phyloP scores from a whole-genome alignment of 2,797 vertebrate genomes.

The Australoheros facetus region DNA sequence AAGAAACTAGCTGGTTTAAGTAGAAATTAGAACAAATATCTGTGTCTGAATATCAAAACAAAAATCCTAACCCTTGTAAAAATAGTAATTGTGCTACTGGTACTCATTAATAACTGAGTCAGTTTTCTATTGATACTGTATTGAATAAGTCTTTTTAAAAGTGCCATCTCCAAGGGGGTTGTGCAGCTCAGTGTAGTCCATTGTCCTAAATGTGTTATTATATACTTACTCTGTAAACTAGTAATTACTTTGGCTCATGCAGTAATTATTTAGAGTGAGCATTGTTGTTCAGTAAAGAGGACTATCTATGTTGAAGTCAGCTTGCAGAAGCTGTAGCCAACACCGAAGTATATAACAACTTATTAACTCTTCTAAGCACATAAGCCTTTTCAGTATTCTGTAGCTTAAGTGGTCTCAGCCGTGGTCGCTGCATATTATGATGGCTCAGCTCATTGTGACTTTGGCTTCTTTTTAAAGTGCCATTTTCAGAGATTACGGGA shows the following conservation, averaged over 20 bases:
- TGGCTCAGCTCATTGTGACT: constrained; percentile 61
- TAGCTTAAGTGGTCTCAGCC: constrained; percentile 72
- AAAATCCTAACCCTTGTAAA: neutral
- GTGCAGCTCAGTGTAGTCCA: constrained; percentile 12
- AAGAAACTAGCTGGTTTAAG: neutral
- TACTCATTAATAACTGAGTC: neutral
- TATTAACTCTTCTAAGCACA: constrained; percentile 76
- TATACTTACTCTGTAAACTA: constrained; percentile 55
- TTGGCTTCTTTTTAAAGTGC: constrained; percentile 32
- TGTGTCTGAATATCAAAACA: constrained; percentile 3
- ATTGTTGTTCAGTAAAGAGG: constrained; percentile 57
- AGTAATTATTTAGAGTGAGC: constrained; percentile 62
- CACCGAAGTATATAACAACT: constrained; percentile 64
- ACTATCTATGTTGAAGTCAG: constrained; percentile 53
- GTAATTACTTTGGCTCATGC: constrained; percentile 59
- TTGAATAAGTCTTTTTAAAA: neutral
- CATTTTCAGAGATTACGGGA: constrained; percentile 51
- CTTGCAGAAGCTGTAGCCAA: constrained; percentile 52
- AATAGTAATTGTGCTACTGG: neutral
- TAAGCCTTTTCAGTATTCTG: constrained; percentile 71
- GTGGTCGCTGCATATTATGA: constrained; percentile 52
- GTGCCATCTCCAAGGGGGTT: neutral
- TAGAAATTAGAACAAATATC: neutral
- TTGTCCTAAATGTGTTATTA: constrained; percentile 53
- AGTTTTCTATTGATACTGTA: neutral